Evolutionary conservation across 1,140 invertebrate species (phyloP), one percentile per base, ranked within the genome.

Genomic region (Drosophila elegans): DNA sequence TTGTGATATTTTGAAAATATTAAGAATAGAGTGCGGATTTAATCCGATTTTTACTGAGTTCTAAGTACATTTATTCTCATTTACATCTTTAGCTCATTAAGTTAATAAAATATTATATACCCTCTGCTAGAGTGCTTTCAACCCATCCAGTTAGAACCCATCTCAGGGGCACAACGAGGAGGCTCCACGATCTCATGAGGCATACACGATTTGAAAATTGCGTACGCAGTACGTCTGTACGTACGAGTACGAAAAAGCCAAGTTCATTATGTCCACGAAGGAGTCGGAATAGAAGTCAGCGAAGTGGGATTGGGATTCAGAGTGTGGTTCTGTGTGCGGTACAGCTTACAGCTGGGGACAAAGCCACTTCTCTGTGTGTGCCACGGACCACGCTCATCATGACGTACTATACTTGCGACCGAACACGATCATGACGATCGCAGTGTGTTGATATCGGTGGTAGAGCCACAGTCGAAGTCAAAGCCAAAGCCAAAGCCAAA

Each of bases 151-250:
- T 44, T 57, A 36, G 42, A 57, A 27, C 27, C 44, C 32, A 56
- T 27, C 48, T 29, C 9, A 48, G 13, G n/a, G 44, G 29, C 11
- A 76, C n/a, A 63, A 55, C 51, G 57, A 52, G 52, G 10, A 48
- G 49, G 56, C 46, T 44, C 61, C 57, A 84, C 66, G 57, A 80
- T 80, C 57, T 73, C 63, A 60, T 76, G 79, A 51, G 55, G 81
- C 77, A 83, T 83, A 89, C 80, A 89, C 84, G 84, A 89, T 89
- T 89, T 89, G 64, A 89, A 89, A 89, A 89, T 84, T 89, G 84
- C 84, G 84, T 89, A 89, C 68, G 73, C 63, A 51, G 45, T 57
- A 46, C 34, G 34, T 46, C 38, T 7, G 51, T 64, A 44, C 3
- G 55, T 61, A 29, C 49, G 45, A 59, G 45, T 27, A 45, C 64